Base-by-base conservation (phyloP, 2,797 vertebrate genomes). In the Knipowitschia caucasica region DNA sequence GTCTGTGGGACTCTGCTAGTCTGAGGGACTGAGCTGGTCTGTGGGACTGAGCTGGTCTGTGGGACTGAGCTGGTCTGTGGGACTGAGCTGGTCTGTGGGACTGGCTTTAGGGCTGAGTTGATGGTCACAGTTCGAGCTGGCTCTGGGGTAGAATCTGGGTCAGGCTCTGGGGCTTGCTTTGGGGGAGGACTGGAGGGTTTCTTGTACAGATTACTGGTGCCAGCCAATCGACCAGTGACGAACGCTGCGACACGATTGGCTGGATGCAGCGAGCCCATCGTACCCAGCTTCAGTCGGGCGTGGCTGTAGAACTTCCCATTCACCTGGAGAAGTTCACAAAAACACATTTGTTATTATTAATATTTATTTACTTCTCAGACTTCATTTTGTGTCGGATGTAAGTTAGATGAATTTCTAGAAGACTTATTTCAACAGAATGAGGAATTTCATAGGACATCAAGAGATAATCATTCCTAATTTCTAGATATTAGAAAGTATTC, bases 201-300 rank as follows among this genome's bases (percentile, higher is more conserved):
- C 69, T 76, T 78, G 64, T 75, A 78, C 71, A 33, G 0, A 4
- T 24, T 26, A 0, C 24, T 7, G 0, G 77, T 67, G 56, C 78
- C 49, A 21, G 20, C 71, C 43, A 95, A 83, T 69, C 92, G 91
- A 69, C 93, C 92, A 31, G 92, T 95, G 81, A 96, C 73, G 69
- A 91, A 93, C 45, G 94, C 95, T 75, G 95, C 95, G 38, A 98
- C 90, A 53, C 93, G 93, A 86, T 91, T 99, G 70, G 94, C 92
- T 58, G 95, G 93, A 86, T 99, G 94, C 57, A 99, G 87, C 67
- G 95, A 91, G 59, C 97, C 97, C 87, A 99, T 92, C 75, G 86
- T 90, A 63, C 97, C 97, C 81, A 99, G 87, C 85, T 94, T 81
- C 84, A 99, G 80, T 77, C 92, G 91, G 79, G 95, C 95, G 53